A percentile compares a stretch with the other conserved stretches of the same genome.
Evolutionary conservation across 2,888 invertebrate genomes (phyloP).

Genomic region (Oegoconia quadripuncta): DNA sequence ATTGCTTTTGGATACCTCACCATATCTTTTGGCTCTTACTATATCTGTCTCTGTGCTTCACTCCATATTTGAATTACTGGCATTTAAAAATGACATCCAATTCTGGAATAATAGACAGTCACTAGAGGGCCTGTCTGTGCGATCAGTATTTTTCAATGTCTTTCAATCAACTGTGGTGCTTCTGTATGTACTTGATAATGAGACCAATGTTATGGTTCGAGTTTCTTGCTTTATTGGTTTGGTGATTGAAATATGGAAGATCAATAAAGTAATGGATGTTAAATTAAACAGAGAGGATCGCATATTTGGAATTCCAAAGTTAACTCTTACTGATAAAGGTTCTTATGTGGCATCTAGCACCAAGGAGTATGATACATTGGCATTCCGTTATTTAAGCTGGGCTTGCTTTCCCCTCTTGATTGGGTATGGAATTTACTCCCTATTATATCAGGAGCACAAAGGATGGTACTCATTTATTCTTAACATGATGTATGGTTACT

Average conservation of each 20-base stretch:
- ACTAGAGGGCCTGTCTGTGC: slow-evolving; percentile 97
- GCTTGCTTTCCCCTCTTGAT: slow-evolving; percentile 94
- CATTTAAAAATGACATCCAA: slow-evolving; percentile 99
- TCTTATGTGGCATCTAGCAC: slow-evolving; percentile 97
- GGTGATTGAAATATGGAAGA: slow-evolving; percentile 99
- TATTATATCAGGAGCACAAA: slow-evolving; percentile 97
- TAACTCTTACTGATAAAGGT: slow-evolving; percentile 94
- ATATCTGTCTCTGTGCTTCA: slow-evolving; percentile 96
- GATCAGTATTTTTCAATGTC: slow-evolving; percentile 98
- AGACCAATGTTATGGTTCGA: slow-evolving; percentile 97
- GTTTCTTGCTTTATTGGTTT: slow-evolving; percentile 97
- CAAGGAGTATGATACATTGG: slow-evolving; percentile 94
- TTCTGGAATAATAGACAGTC: slow-evolving; percentile 99
- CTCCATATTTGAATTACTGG: slow-evolving; percentile 98
- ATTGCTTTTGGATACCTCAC: slow-evolving; percentile 97
- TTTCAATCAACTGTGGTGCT: slow-evolving; percentile 97
- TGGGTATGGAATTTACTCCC: slow-evolving; percentile 96
- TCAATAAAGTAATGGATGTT: slow-evolving; percentile 94
- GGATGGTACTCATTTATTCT: slow-evolving; percentile 99
- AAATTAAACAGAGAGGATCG: slow-evolving; percentile 86
- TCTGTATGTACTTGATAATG: slow-evolving; percentile 98
- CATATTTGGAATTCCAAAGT: slow-evolving; percentile 88
- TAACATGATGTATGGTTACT: slow-evolving; percentile 97
- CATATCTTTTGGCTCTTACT: slow-evolving; percentile 94
- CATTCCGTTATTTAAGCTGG: slow-evolving; percentile 98